These are phyloP conservation scores for Hemichromis elongatus DNA, from an alignment of 2,113 vertebrate species.

Conservation along the genomic window DNA sequence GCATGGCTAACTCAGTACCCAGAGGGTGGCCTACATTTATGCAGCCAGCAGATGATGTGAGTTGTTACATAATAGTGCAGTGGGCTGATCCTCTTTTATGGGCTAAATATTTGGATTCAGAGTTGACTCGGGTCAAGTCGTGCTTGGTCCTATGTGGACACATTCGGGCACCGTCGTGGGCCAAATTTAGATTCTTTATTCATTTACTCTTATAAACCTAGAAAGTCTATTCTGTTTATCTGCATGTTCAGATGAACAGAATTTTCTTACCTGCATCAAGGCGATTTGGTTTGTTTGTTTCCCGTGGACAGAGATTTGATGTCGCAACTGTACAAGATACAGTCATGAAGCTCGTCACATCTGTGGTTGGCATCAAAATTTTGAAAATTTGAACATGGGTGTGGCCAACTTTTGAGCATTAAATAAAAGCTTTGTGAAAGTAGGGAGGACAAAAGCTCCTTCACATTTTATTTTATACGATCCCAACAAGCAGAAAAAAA, in stretches of 20 bases:
- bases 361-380: neutral
- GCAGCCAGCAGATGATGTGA: slow-evolving; percentile 20
- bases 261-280: neutral
- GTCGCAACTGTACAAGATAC: neutral
- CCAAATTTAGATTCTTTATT: neutral
- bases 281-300: neutral
- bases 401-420: neutral
- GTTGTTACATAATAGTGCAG: neutral
- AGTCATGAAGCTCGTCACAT: neutral
- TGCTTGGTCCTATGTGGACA: neutral
- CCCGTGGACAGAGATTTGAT: neutral
- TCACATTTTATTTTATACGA: neutral
- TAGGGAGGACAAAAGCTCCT: neutral
- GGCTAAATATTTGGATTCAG: slow-evolving; percentile 15
- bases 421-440: neutral
- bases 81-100: neutral
- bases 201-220: neutral
- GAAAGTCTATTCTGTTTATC: too few relatives aligned
- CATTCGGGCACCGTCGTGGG: neutral
- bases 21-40: slow-evolving; percentile 5
- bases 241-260: too few relatives aligned
- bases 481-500: neutral
- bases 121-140: neutral
- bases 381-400: neutral
- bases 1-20: neutral